Conservation (phyloP, 2,113 vertebrate species). For the Jacana jacana region DNA sequence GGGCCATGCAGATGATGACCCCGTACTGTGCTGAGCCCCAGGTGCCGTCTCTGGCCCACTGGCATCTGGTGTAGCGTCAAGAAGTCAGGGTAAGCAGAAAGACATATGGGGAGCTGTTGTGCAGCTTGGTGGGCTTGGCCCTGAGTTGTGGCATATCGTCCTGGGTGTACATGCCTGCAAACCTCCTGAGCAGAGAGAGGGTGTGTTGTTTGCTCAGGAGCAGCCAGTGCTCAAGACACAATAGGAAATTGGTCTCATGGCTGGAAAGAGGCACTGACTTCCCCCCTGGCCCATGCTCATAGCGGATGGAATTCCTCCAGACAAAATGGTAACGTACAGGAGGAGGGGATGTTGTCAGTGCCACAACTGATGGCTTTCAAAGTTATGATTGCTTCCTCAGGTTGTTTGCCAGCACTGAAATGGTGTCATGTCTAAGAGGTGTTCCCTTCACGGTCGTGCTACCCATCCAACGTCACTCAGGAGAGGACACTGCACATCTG, state of each 20-base stretch:
- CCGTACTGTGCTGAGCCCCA: neutral
- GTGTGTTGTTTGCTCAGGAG: neutral
- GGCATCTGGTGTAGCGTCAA: neutral
- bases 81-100: slow-evolving; percentile 18
- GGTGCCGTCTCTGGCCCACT: neutral
- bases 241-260: neutral
- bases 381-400: neutral
- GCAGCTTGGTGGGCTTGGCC: neutral
- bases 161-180: neutral
- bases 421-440: neutral
- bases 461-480: neutral
- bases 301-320: neutral
- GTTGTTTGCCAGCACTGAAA: neutral
- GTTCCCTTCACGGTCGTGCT: neutral
- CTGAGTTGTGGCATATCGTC: rapidly evolving
- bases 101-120: neutral
- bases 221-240: neutral
- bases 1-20: slow-evolving; percentile 6
- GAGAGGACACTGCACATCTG: neutral
- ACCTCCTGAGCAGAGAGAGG: neutral
- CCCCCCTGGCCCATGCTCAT: rapidly evolving
- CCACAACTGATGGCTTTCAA: neutral
- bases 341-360: neutral
- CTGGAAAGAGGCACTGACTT: neutral
- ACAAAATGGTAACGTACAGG: neutral